Base-by-base conservation (phyloP, 1,140 invertebrate species). In the Riptortus pedestris region DNA sequence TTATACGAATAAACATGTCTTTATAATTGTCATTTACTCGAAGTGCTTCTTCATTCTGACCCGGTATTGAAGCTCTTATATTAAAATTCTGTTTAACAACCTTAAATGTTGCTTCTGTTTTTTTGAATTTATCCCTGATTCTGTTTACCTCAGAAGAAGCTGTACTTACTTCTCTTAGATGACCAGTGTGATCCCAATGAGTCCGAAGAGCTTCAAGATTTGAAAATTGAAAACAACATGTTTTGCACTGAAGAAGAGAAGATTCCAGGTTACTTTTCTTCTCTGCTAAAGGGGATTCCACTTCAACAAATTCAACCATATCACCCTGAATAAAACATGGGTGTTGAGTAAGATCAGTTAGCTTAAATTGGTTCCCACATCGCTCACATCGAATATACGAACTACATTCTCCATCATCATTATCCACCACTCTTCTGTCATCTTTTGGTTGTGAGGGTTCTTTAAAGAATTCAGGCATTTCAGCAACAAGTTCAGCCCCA, bases 21-120 rank as follows among this genome's bases (percentile, higher is more conserved):
- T 66, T 66, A 20, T 27, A 33, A 20, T 66, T 52, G 9, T 63
- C 62, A 29, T 12, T 57, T 43, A 28, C 52, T 26, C 33, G 24
- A 2, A 59, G 29, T 9, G 43, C 61, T 33, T 66, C 62, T 12
- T 58, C 59, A 31, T 60, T 63, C 33, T 66, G 65, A 16, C 48
- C 57, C 18, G 62, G 52, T 9, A 66, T 33, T 43, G 57, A 60
- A 2, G 65, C 65, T 28, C 43, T 16, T 16, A 66, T 66, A 24
- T 28, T 27, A 45, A 66, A 66, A 27, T 63, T 66, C 31, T 66
- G 65, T 43, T 66, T 66, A 18, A 66, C 62, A n/a, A 66, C 65
- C 59, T 66, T 66, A 59, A 66, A 66, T 52, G 65, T 66, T 27
- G 55, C 31, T 66, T 66, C 65, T 11, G 62, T 66, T 48, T 64